A percentile compares a stretch with the other conserved stretches of the same genome.
phyloP scores from a whole-genome alignment of 2,113 vertebrate genomes.

The Pristiophorus japonicus region DNA sequence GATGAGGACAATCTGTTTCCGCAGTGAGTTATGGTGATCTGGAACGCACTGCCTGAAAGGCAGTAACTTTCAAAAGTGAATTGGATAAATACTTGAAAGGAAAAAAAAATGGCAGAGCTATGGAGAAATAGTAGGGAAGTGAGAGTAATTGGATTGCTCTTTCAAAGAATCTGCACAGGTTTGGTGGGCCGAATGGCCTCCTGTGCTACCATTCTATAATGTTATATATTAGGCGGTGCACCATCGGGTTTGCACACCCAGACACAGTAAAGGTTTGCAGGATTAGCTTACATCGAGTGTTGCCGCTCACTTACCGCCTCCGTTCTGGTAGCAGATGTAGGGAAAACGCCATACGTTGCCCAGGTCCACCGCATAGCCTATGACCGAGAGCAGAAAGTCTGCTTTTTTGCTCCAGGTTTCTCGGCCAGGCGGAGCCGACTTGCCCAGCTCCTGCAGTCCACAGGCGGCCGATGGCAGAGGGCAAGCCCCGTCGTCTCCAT shows the following conservation, averaged over 20 bases:
- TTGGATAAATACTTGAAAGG: neutral
- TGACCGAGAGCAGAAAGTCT: slow-evolving; percentile 93
- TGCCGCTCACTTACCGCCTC: slow-evolving; percentile 77
- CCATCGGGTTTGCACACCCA: too few species aligned
- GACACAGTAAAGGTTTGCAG: too few species aligned
- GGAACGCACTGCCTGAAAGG: neutral
- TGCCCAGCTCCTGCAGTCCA: slow-evolving; percentile 56
- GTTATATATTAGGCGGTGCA: neutral
- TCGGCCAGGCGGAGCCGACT: slow-evolving; percentile 47
- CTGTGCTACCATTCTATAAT: neutral
- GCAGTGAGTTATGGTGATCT: neutral
- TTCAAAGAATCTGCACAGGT: neutral
- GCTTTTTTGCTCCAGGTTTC: slow-evolving; percentile 97
- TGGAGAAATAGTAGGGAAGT: neutral
- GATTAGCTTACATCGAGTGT: neutral
- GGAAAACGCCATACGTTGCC: slow-evolving; percentile 98
- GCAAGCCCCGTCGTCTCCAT: slow-evolving; percentile 45
- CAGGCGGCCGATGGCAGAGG: slow-evolving; percentile 57
- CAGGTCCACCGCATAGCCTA: slow-evolving; percentile 93
- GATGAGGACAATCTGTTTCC: neutral
- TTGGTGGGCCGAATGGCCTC: neutral
- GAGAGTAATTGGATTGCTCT: neutral
- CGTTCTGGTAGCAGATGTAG: slow-evolving; percentile 95
- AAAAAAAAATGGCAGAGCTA: too few species aligned
- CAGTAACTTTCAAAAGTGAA: neutral